Evolutionary conservation across 2,113 vertebrate genomes (phyloP).

Genomic region (Tinamus guttatus): DNA sequence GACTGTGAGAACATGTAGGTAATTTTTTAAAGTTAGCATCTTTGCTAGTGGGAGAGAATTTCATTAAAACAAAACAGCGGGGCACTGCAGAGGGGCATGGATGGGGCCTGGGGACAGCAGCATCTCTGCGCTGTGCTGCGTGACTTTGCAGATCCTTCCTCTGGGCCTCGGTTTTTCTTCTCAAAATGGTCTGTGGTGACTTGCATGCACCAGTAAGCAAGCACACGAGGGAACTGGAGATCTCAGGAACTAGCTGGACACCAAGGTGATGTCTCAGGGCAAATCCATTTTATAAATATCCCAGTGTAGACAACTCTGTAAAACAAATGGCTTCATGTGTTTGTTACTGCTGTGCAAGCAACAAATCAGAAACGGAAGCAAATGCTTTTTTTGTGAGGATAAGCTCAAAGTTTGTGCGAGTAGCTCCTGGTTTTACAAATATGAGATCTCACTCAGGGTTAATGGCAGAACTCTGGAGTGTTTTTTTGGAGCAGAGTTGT

Average conservation of each 20-base stretch:
- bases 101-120: neutral
- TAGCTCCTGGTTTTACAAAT: neutral
- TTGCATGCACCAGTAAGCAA: neutral
- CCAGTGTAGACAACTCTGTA: neutral
- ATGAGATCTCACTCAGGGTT: neutral
- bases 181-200: neutral
- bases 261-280: neutral
- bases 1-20: neutral
- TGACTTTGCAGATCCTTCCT: neutral
- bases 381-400: neutral
- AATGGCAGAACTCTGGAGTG: neutral
- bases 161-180: neutral
- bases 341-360: neutral
- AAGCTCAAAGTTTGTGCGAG: neutral
- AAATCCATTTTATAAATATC: neutral
- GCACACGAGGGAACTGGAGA: neutral
- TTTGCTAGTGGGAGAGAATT: neutral
- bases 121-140: neutral
- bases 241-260: neutral
- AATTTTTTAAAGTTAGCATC: constrained; percentile 28
- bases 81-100: neutral
- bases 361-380: neutral
- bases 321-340: accelerated
- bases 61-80: neutral
- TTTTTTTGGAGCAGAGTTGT: neutral